Evolutionary conservation across 2,888 invertebrate species (phyloP).

Genomic region (Ernsta delagoae): DNA sequence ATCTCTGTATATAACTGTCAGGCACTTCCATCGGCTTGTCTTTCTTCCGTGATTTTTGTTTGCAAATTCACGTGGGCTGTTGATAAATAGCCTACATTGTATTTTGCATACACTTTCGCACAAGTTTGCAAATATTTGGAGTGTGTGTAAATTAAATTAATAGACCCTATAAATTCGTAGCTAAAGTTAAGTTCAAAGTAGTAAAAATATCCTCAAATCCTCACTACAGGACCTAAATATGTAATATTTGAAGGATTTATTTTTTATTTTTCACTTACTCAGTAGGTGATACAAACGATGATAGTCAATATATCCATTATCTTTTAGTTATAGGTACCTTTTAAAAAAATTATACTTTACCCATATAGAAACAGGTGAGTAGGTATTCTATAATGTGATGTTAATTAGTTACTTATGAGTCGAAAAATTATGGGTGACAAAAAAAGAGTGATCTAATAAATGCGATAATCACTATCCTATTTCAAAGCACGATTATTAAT

Average conservation of each 20-base stretch:
- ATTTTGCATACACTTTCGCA: slow-evolving; percentile 13
- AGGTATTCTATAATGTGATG: slow-evolving; percentile 8
- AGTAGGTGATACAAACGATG: too few relatives aligned
- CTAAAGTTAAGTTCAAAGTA: background rate
- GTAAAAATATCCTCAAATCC: too few relatives aligned
- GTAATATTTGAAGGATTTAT: too few relatives aligned
- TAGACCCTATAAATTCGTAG: too few relatives aligned
- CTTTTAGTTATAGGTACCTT: too few relatives aligned
- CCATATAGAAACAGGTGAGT: background rate
- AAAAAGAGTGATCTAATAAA: slow-evolving; percentile 36
- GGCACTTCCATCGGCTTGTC: background rate
- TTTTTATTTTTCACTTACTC: too few relatives aligned
- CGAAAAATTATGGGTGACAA: slow-evolving; percentile 6
- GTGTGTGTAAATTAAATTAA: slow-evolving; percentile 3
- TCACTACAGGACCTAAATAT: too few relatives aligned
- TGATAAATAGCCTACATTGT: slow-evolving; percentile 39
- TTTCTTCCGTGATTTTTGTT: slow-evolving; percentile 20
- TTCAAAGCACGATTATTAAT: slow-evolving; percentile 30
- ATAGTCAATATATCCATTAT: too few relatives aligned
- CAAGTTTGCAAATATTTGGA: background rate
- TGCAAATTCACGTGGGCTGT: slow-evolving; percentile 36
- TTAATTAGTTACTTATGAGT: slow-evolving; percentile 13
- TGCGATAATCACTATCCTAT: slow-evolving; percentile 21
- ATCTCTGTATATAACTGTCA: background rate
- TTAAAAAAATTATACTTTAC: too few relatives aligned